Percentiles rank a stretch among this genome's conserved stretches.
These are phyloP conservation scores for Bolborhynchus lineola DNA, from an alignment of 2,113 vertebrate species.

Conservation along the genomic window DNA sequence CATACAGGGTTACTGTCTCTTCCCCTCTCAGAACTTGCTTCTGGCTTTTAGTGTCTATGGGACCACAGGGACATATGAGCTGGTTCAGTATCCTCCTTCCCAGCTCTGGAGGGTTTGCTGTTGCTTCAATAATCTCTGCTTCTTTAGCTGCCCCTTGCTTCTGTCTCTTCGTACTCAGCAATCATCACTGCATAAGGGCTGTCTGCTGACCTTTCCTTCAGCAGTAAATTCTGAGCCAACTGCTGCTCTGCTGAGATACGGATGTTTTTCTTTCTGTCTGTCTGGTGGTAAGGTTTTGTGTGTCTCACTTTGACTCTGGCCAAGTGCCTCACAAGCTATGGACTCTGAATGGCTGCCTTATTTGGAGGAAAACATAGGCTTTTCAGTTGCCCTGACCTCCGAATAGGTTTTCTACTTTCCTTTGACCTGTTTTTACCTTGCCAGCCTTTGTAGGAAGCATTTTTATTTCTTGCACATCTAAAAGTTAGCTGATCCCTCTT, in stretches of 20 bases:
- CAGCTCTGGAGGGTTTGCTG: background rate
- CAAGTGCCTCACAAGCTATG: background rate
- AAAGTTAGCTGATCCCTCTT: background rate
- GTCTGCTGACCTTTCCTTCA: slow-evolving; percentile 26
- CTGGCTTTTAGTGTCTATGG: background rate
- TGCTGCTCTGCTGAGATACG: background rate
- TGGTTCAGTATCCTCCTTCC: background rate
- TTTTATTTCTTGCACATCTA: background rate
- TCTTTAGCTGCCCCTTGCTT: background rate
- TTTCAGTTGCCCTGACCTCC: slow-evolving; percentile 22
- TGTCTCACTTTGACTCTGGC: slow-evolving; percentile 42
- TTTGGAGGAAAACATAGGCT: background rate
- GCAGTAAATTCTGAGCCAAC: background rate
- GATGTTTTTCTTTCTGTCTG: background rate
- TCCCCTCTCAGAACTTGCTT: background rate
- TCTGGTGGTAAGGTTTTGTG: background rate
- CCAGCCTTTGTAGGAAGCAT: background rate
- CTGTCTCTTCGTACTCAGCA: background rate
- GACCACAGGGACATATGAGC: background rate
- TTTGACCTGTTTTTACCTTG: background rate
- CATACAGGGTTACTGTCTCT: background rate
- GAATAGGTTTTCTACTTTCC: background rate
- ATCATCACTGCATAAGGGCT: background rate
- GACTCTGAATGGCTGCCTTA: slow-evolving; percentile 6
- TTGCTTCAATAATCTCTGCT: background rate